Evolutionary conservation across 2,113 vertebrate species (phyloP), one percentile per base, ranked within the genome.

Genomic region (Paramisgurnus dabryanus): DNA sequence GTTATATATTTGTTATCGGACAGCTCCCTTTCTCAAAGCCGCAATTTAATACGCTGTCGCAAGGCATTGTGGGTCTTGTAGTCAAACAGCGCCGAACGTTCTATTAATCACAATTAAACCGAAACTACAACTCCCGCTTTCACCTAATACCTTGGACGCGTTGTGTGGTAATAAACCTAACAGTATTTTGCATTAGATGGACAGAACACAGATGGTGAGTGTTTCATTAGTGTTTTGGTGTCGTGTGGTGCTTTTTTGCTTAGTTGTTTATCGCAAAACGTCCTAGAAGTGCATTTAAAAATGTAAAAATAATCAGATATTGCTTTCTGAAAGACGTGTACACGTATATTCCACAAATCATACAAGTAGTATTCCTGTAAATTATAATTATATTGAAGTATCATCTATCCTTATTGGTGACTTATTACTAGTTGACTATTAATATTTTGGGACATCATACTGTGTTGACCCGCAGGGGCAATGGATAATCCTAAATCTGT

Each of bases 401-500:
- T 45, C 43, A 53, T 6, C 7, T 17, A 57, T 40, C 50, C 17
- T 11, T 22, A 27, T n/a, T 7, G 50, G 27, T 34, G 27, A 34
- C 27, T 34, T 34, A 34, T 34, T 34, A 34, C 27, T 34, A 34
- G 27, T 34, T 34, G 27, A 34, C 27, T 34, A 2, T 34, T 34
- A 34, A 34, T 34, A 34, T 34, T 34, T 34, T 34, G 27, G 27
- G 27, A 34, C 27, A 2, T 34, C 27, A 34, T 34, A 34, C 27
- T 71, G 22, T 39, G 4, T 41, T 49, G 17, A 53, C 2, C 4
- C 7, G 3, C 55, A 66, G 1, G 6, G 79, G 89, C 6, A 83
- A 97, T 98, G 96, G 94, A 93, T 81, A 91, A 92, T 85, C 90
- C 92, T 27, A 89, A 84, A 84, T 91, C 94, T 10, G 89, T 93